Evolutionary conservation across 1,140 invertebrate genomes (phyloP).

Genomic region (Cotesia glomerata): DNA sequence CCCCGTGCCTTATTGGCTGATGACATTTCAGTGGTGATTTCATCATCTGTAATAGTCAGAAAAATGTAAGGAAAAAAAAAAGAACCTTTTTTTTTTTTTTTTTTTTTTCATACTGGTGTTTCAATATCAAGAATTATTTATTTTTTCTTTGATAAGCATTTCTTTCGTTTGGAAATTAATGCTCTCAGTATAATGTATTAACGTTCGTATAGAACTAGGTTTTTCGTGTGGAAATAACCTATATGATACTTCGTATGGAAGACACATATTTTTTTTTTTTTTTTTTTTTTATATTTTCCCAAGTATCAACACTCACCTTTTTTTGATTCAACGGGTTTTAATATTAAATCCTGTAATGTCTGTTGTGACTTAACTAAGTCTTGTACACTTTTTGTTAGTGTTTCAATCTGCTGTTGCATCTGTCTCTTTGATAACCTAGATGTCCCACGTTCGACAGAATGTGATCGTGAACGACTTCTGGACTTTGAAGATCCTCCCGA

Average conservation of each 20-base stretch:
- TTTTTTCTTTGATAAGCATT: background rate
- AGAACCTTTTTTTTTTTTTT: too few relatives aligned
- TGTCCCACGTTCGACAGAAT: too few relatives aligned
- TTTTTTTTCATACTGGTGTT: background rate
- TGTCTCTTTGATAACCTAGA: too few relatives aligned
- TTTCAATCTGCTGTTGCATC: conserved; percentile 1
- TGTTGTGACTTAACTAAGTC: background rate
- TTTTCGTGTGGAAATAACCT: conserved; percentile 9
- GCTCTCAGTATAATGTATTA: background rate
- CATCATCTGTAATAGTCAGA: background rate
- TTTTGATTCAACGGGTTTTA: background rate
- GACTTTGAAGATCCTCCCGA: background rate
- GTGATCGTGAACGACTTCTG: too few relatives aligned
- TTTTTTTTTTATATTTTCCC: background rate
- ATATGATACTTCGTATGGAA: background rate
- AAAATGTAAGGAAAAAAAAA: too few relatives aligned
- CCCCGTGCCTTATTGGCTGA: background rate
- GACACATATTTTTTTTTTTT: background rate
- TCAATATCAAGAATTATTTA: conserved; percentile 5
- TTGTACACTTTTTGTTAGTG: background rate
- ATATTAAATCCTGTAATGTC: background rate
- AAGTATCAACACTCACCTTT: background rate
- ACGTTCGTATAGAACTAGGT: background rate
- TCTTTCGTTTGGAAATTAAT: background rate
- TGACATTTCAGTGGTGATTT: background rate